Conservation (phyloP, 2,888 invertebrate genomes). For the Melitaea athalia region DNA sequence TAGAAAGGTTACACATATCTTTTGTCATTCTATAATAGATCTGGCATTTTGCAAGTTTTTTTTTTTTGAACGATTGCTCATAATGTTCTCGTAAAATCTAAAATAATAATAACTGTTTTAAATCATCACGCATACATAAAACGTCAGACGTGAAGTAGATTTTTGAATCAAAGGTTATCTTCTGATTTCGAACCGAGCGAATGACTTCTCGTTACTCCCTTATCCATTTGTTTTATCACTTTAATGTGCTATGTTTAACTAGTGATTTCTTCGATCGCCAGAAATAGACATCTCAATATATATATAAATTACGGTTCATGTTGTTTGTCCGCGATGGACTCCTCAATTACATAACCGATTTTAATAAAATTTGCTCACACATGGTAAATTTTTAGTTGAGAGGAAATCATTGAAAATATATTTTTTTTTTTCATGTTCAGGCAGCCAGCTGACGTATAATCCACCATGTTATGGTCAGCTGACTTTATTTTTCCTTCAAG, state of each 20-base stretch:
- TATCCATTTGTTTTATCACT: neutral
- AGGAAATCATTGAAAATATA: no score
- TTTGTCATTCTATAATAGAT: constrained; percentile 8
- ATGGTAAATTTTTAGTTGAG: no score
- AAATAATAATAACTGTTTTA: neutral
- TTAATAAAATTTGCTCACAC: no score
- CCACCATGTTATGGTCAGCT: no score
- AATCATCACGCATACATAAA: constrained; percentile 2
- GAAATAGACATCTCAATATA: no score
- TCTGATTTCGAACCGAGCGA: constrained; percentile 10
- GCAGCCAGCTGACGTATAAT: no score
- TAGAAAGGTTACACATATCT: constrained; percentile 15
- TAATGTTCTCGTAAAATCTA: neutral
- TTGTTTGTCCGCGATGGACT: no score
- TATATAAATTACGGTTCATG: no score
- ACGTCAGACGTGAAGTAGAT: constrained; percentile 15
- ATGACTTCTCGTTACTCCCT: neutral
- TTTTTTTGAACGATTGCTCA: neutral
- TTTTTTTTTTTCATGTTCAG: no score
- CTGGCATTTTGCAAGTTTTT: neutral
- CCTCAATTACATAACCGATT: no score
- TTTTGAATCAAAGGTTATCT: constrained; percentile 23
- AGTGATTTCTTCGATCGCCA: neutral
- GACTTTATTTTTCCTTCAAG: no score
- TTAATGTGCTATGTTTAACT: neutral